Percentiles rank a stretch among this genome's conserved stretches.
phyloP scores from a whole-genome alignment of 2,888 invertebrate species.

The Caenorhabditis imperialis region DNA sequence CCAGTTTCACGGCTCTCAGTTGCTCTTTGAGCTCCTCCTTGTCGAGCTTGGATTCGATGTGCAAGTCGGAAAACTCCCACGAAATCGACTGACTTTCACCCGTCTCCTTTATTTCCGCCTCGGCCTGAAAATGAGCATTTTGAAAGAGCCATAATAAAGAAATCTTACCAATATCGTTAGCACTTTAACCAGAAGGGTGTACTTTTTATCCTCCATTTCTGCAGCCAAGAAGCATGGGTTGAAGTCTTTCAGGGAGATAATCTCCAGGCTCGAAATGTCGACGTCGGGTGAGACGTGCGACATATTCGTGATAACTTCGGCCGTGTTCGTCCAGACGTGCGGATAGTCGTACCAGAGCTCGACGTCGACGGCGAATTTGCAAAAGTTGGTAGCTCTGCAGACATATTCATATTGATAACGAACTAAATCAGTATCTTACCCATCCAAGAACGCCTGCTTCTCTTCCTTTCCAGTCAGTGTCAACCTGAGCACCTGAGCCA shows the following conservation, averaged over 20 bases:
- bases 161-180: conserved; percentile 31
- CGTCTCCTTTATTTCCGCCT: conserved; percentile 22
- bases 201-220: conserved; percentile 11
- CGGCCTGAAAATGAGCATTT: conserved; percentile 28
- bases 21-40: conserved; percentile 26
- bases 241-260: conserved; percentile 16
- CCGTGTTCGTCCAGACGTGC: conserved; percentile 31
- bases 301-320: conserved; percentile 28
- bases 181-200: conserved; percentile 22
- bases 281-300: conserved; percentile 20
- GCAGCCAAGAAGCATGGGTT: conserved; percentile 20
- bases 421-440: conserved; percentile 17
- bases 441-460: conserved; percentile 44
- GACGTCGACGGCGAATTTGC: conserved; percentile 27
- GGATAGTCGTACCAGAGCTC: conserved; percentile 48
- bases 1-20: conserved; percentile 10
- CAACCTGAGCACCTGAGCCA: conserved; percentile 17
- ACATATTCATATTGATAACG: not conserved
- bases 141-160: not conserved
- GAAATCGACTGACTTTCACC: not conserved
- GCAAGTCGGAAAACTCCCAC: conserved; percentile 33
- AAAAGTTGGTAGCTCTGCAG: conserved; percentile 41
- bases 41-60: conserved; percentile 8
- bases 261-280: conserved; percentile 3
- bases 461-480: conserved; percentile 26